Evolutionary conservation across 2,113 vertebrate species (phyloP).

Genomic region (Mus musculus): DNA sequence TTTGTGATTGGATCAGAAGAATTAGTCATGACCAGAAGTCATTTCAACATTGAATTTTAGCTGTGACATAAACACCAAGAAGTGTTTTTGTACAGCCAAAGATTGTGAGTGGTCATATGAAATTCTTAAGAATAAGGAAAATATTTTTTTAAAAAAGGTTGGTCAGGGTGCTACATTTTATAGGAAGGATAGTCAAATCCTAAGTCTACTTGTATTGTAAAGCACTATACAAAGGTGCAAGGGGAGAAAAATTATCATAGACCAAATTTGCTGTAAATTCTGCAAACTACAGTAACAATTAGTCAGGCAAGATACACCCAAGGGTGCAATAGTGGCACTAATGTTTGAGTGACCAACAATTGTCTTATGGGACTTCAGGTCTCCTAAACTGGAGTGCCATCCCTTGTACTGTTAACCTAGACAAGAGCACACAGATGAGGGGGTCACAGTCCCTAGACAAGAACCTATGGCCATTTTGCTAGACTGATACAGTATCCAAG

Average conservation of each 20-base stretch:
- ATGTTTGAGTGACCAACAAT: background rate
- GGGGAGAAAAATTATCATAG: background rate
- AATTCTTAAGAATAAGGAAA: background rate
- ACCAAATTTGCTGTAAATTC: too few species aligned
- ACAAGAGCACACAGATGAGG: background rate
- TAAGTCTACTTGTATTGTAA: background rate
- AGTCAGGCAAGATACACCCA: background rate
- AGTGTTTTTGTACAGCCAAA: conserved; percentile 28
- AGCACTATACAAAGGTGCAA: background rate
- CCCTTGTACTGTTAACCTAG: background rate
- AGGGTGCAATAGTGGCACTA: too few species aligned
- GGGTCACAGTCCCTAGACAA: background rate
- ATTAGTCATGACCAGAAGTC: conserved; percentile 13
- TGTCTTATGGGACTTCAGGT: background rate
- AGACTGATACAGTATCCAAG: background rate
- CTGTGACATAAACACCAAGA: background rate
- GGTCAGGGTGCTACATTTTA: background rate
- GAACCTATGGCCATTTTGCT: background rate
- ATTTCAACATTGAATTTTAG: conserved; percentile 18
- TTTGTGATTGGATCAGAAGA: conserved; percentile 11
- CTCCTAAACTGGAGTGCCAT: background rate
- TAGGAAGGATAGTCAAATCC: background rate
- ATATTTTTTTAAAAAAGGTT: background rate
- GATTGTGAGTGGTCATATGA: background rate
- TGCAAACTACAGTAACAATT: background rate